Percentiles rank a stretch among this genome's conserved stretches.
These are phyloP conservation scores for Trachelus troglodyta DNA, from an alignment of 2,888 invertebrate species.

Conservation along the genomic window DNA sequence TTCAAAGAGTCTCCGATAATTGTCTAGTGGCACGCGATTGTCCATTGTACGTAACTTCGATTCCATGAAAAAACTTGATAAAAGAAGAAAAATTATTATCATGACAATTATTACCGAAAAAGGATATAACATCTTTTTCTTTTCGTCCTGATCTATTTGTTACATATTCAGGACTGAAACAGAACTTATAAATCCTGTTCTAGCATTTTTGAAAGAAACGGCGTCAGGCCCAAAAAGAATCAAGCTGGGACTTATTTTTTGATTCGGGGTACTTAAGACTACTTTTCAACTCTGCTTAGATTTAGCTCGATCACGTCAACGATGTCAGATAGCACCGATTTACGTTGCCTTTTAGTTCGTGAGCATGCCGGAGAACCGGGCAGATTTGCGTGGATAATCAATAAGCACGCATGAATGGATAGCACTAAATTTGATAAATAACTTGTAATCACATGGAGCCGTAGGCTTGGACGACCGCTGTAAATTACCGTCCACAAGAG, in stretches of 20 bases:
- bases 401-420: not conserved
- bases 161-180: not conserved
- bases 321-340: not conserved
- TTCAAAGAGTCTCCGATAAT: not conserved
- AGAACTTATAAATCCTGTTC: not conserved
- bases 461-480: not conserved
- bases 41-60: not conserved
- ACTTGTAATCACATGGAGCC: not conserved
- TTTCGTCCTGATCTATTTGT: not conserved
- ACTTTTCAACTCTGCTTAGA: not conserved
- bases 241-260: not conserved
- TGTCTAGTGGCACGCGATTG: not conserved
- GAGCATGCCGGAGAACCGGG: not conserved
- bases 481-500: not conserved
- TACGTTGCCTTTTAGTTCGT: not conserved
- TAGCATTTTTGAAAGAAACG: not conserved
- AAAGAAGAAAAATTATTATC: not conserved
- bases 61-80: not conserved
- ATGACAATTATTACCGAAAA: too few relatives aligned
- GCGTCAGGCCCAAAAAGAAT: not conserved
- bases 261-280: not conserved
- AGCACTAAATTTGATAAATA: not conserved
- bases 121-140: not conserved
- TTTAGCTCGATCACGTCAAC: not conserved
- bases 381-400: not conserved